phyloP scores from a whole-genome alignment of 2,888 invertebrate species.

The Patella pellucida region DNA sequence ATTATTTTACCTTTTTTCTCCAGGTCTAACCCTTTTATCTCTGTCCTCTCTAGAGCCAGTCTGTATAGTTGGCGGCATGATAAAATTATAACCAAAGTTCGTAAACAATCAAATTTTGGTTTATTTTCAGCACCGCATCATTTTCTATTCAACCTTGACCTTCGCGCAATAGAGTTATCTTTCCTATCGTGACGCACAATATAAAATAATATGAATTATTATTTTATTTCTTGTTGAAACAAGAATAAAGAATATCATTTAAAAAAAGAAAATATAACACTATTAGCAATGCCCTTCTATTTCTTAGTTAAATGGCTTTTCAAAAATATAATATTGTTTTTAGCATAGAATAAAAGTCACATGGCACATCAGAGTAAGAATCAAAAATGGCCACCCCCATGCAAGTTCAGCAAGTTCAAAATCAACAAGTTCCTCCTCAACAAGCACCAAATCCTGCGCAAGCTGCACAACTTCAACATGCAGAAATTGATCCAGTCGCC shows the following conservation, averaged over 20 bases:
- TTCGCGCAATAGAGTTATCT: no score
- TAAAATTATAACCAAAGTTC: not conserved
- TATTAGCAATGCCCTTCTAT: no score
- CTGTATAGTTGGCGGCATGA: slow-evolving; percentile 67
- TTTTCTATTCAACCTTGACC: no score
- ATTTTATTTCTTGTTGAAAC: no score
- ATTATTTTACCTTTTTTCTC: slow-evolving; percentile 51
- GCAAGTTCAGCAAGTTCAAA: not conserved
- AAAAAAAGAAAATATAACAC: no score
- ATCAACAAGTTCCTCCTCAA: slow-evolving; percentile 14
- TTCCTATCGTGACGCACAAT: no score
- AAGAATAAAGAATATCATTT: no score
- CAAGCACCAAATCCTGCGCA: slow-evolving; percentile 31
- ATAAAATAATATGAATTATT: no score
- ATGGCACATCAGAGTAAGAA: not conserved
- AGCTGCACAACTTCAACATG: slow-evolving; percentile 31
- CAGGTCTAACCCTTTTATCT: slow-evolving; percentile 53
- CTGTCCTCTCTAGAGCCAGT: slow-evolving; percentile 59
- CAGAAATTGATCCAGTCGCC: slow-evolving; percentile 55
- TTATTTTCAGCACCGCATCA: no score
- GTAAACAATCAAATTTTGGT: not conserved
- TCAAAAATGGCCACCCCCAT: slow-evolving; percentile 21
- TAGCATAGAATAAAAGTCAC: no score
- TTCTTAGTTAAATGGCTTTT: no score
- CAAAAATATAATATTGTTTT: no score